Conservation (phyloP, 2,888 invertebrate genomes). For the Arge pagana region DNA sequence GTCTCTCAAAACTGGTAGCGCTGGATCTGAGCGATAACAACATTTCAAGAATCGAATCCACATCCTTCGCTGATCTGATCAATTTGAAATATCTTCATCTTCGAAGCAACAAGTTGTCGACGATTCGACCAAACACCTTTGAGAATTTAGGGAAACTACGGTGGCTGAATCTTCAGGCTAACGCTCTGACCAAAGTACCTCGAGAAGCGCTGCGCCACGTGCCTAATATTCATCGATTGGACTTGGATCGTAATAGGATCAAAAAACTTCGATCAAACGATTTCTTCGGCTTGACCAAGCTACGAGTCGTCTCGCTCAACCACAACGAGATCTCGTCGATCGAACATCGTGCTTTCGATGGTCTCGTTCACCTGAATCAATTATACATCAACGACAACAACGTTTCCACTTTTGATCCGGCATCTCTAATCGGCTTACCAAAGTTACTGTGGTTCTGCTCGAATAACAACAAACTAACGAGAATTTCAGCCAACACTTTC, state of each 20-base stretch:
- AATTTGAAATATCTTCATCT: conserved; percentile 51
- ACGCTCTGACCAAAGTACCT: conserved; percentile 50
- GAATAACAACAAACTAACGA: conserved; percentile 47
- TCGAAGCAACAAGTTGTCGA: conserved; percentile 52
- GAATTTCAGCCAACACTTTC: conserved; percentile 35
- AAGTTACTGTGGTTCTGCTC: conserved; percentile 51
- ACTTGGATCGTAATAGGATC: conserved; percentile 53
- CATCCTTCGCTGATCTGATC: conserved; percentile 49
- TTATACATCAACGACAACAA: conserved; percentile 53
- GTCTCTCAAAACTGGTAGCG: conserved; percentile 51
- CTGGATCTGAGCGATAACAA: conserved; percentile 54
- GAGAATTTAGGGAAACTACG: conserved; percentile 49
- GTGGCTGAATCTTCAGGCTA: conserved; percentile 51
- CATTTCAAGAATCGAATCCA: conserved; percentile 47
- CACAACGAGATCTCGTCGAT: conserved; percentile 53
- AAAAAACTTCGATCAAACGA: conserved; percentile 42
- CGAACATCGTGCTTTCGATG: conserved; percentile 53
- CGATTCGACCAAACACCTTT: conserved; percentile 52
- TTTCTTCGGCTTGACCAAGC: conserved; percentile 42
- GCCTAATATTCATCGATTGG: conserved; percentile 50
- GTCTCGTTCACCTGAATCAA: conserved; percentile 49
- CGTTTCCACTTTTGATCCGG: conserved; percentile 50
- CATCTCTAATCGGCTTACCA: conserved; percentile 53
- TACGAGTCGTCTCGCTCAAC: conserved; percentile 52
- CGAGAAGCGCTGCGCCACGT: conserved; percentile 54